Evolutionary conservation across 2,797 vertebrate genomes (phyloP).

Genomic region (Micromesistius poutassou): DNA sequence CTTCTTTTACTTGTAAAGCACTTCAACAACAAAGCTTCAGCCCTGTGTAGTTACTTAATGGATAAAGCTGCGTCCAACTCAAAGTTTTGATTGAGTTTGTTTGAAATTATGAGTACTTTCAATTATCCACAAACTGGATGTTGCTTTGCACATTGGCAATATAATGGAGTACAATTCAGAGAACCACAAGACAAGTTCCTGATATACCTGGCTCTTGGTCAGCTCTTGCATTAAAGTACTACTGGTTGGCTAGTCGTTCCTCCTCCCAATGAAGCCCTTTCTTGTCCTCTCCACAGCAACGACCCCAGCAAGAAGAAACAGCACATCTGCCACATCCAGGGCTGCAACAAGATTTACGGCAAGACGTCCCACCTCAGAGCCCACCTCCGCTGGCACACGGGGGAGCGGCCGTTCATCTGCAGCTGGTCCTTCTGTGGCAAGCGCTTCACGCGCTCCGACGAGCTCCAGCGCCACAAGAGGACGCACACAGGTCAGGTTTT

Average conservation of each 20-base stretch:
- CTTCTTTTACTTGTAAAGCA: not conserved
- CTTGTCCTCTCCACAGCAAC: slow-evolving; percentile 46
- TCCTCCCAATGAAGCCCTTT: not conserved
- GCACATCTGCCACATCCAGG: slow-evolving; percentile 92
- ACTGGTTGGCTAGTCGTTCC: not conserved
- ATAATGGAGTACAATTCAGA: too few species aligned
- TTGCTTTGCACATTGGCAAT: too few species aligned
- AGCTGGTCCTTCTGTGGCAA: slow-evolving; percentile 90
- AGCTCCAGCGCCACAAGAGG: slow-evolving; percentile 92
- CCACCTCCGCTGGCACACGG: slow-evolving; percentile 95
- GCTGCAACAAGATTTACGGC: slow-evolving; percentile 93
- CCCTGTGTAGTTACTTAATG: not conserved
- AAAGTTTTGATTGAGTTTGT: not conserved
- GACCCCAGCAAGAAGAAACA: slow-evolving; percentile 95
- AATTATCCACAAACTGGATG: not conserved
- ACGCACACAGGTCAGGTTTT: slow-evolving; percentile 85
- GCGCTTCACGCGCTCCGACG: slow-evolving; percentile 90
- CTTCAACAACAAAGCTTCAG: not conserved
- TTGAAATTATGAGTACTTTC: not conserved
- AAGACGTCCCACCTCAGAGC: slow-evolving; percentile 94
- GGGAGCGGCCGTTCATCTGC: slow-evolving; percentile 91
- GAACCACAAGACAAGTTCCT: not conserved
- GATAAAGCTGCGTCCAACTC: not conserved
- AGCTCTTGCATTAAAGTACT: not conserved
- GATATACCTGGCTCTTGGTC: not conserved